These are phyloP conservation scores for Xestia c-nigrum DNA, from an alignment of 2,888 invertebrate species.

Conservation along the genomic window DNA sequence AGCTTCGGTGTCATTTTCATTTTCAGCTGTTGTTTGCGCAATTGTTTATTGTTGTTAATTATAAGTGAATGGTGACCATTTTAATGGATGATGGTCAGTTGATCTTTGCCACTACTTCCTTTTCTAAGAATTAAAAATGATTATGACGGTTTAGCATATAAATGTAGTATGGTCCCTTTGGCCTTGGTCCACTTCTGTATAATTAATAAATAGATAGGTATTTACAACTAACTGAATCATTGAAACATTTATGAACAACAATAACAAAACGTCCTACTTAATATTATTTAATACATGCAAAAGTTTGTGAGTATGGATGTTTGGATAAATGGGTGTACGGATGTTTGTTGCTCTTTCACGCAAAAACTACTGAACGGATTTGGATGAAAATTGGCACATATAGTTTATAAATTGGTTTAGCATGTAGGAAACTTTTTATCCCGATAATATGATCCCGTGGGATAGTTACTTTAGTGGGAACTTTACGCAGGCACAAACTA, in stretches of 20 bases:
- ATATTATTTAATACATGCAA: too few relatives aligned
- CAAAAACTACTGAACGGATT: too few relatives aligned
- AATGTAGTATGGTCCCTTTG: constrained; percentile 2
- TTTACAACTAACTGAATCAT: not conserved
- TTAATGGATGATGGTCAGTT: constrained; percentile 43
- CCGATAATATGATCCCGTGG: too few relatives aligned
- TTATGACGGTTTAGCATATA: constrained; percentile 13
- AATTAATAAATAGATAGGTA: not conserved
- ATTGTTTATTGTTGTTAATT: constrained; percentile 44
- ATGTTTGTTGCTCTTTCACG: too few relatives aligned
- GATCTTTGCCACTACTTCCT: constrained; percentile 50
- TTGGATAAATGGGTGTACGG: too few relatives aligned
- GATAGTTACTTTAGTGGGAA: too few relatives aligned
- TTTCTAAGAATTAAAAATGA: constrained; percentile 46
- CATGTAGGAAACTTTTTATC: too few relatives aligned
- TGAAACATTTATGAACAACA: not conserved
- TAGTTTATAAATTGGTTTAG: too few relatives aligned
- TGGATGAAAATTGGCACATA: too few relatives aligned
- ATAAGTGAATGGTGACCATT: constrained; percentile 37
- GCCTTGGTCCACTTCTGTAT: not conserved
- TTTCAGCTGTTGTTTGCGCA: constrained; percentile 45
- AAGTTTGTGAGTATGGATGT: too few relatives aligned
- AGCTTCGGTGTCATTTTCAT: constrained; percentile 47
- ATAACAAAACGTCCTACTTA: not conserved
- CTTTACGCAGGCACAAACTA: too few relatives aligned